Percentiles rank a stretch among this genome's conserved stretches.
phyloP scores from a whole-genome alignment of 2,113 vertebrate genomes.

The Anarhynchus alexandrinus region DNA sequence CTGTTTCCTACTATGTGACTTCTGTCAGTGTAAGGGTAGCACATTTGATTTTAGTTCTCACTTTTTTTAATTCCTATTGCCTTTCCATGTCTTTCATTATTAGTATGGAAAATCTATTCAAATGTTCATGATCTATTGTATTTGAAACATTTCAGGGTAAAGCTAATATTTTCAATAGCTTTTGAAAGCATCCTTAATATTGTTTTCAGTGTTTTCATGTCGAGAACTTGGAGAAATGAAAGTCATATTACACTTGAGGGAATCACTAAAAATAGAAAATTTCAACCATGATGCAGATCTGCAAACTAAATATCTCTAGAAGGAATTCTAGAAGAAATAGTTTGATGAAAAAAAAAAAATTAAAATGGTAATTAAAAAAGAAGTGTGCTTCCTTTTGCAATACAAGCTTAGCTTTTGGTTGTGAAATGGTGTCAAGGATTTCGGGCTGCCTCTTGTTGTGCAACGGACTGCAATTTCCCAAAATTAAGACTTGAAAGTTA shows the following conservation, averaged over 20 bases:
- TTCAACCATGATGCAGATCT: not conserved
- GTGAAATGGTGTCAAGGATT: not conserved
- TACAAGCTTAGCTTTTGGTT: not conserved
- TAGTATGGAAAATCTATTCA: not conserved
- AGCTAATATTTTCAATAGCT: not conserved
- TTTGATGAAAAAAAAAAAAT: not conserved
- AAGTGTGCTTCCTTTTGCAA: not conserved
- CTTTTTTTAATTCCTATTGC: not conserved
- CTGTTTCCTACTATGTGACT: not conserved
- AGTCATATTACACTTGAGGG: not conserved
- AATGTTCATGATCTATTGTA: not conserved
- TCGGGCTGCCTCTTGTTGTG: not conserved
- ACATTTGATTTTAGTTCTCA: not conserved
- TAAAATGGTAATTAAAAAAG: not conserved
- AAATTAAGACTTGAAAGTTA: not conserved
- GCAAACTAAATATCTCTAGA: not conserved
- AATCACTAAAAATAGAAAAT: not conserved
- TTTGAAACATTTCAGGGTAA: not conserved
- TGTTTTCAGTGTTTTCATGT: not conserved
- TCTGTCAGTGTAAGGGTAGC: not conserved
- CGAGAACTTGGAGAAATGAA: not conserved
- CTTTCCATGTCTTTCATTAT: not conserved
- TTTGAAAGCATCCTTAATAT: not conserved
- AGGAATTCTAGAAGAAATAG: not conserved
- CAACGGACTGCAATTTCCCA: not conserved